A percentile compares a stretch with the other conserved stretches of the same genome.
Evolutionary conservation across 2,797 vertebrate genomes (phyloP).

Genomic region (Diplodus sargus): DNA sequence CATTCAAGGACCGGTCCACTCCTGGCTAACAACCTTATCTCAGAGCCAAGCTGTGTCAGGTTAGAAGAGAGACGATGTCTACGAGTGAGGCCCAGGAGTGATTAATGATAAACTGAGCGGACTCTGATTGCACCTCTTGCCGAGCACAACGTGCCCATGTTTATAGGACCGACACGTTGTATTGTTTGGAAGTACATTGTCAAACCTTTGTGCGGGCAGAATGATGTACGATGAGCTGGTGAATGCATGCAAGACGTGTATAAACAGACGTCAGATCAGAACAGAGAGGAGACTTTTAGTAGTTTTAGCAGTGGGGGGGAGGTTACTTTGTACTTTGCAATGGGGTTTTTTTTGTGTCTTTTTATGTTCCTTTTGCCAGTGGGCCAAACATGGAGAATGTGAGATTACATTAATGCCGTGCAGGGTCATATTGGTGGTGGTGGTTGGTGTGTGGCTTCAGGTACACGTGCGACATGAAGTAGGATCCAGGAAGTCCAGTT

Average conservation of each 20-base stretch:
- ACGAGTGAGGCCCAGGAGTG: slow-evolving; percentile 25
- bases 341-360: too few relatives aligned
- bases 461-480: neutral
- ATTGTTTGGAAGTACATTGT: slow-evolving; percentile 48
- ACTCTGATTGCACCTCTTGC: slow-evolving; percentile 41
- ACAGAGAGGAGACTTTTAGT: neutral
- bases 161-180: slow-evolving; percentile 44
- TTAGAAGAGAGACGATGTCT: slow-evolving; percentile 32
- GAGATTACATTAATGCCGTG: too few relatives aligned
- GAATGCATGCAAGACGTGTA: slow-evolving; percentile 37
- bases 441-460: neutral
- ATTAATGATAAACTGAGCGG: slow-evolving; percentile 60
- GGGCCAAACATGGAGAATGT: too few relatives aligned
- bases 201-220: slow-evolving; percentile 38
- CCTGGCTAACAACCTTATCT: slow-evolving; percentile 49
- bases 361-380: too few relatives aligned
- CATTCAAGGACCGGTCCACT: slow-evolving; percentile 49
- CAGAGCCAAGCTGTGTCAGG: slow-evolving; percentile 14
- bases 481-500: neutral
- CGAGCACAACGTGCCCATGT: slow-evolving; percentile 36
- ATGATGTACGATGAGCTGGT: slow-evolving; percentile 43
- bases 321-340: too few relatives aligned
- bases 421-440: too few relatives aligned
- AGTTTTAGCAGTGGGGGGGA: neutral
- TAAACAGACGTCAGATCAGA: slow-evolving; percentile 55